Conservation (phyloP, 2,797 vertebrate genomes). For the Centropyge bicolor region DNA sequence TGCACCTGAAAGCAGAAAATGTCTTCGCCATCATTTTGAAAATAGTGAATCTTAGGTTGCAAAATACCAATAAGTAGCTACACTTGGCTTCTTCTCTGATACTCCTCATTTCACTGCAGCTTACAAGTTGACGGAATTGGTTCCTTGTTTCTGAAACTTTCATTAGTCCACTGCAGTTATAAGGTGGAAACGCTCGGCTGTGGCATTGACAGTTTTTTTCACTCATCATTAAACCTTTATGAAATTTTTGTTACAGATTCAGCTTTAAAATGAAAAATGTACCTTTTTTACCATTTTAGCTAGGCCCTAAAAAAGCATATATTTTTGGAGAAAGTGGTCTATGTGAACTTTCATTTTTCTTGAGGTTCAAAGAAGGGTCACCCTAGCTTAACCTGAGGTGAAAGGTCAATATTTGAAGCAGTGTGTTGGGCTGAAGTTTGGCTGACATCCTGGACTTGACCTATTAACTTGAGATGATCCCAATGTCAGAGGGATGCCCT, state of each 20-base stretch:
- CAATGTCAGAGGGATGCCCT: slow-evolving; percentile 34
- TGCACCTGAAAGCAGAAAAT: no score
- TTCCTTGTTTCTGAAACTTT: no score
- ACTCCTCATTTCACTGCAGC: no score
- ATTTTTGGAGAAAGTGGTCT: slow-evolving; percentile 4
- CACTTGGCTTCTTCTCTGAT: no score
- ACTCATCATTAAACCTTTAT: no score
- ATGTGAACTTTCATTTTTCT: slow-evolving; percentile 12
- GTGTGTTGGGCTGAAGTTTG: slow-evolving; percentile 14
- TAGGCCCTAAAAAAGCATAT: background rate
- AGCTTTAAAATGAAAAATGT: background rate
- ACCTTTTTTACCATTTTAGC: background rate
- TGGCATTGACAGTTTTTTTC: no score
- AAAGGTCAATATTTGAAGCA: slow-evolving; percentile 42
- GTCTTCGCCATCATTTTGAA: no score
- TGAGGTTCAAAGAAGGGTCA: slow-evolving; percentile 32
- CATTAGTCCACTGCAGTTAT: no score
- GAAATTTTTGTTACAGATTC: background rate
- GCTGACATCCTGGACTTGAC: slow-evolving; percentile 48
- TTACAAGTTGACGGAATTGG: no score
- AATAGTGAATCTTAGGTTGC: no score
- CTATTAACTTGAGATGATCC: slow-evolving; percentile 36
- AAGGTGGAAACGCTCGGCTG: no score
- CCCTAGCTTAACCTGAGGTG: slow-evolving; percentile 17
- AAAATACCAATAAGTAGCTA: no score